These are phyloP conservation scores for Esperia sulphurella DNA, from an alignment of 2,888 invertebrate genomes.

Conservation along the genomic window DNA sequence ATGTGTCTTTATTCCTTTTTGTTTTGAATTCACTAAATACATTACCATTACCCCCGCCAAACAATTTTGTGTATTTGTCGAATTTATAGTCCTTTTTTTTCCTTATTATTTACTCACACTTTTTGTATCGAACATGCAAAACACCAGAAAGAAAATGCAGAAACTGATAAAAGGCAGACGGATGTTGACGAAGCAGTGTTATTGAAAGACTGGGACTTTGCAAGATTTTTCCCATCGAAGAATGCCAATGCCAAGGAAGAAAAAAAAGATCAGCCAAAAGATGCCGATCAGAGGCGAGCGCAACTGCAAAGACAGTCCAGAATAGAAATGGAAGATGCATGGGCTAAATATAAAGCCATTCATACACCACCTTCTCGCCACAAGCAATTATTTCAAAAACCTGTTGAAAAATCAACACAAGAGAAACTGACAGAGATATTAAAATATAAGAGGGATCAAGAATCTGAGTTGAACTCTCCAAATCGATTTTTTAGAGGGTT, in stretches of 20 bases:
- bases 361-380: slow-evolving; percentile 66
- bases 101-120: slow-evolving; percentile 60
- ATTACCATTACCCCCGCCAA: slow-evolving; percentile 60
- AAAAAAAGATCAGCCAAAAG: slow-evolving; percentile 59
- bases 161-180: slow-evolving; percentile 65
- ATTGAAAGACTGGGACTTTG: slow-evolving; percentile 93
- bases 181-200: slow-evolving; percentile 88
- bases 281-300: slow-evolving; percentile 53
- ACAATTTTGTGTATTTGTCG: slow-evolving; percentile 31
- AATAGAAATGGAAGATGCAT: slow-evolving; percentile 69
- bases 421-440: slow-evolving; percentile 71
- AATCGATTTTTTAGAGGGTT: slow-evolving; percentile 88
- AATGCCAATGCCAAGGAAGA: slow-evolving; percentile 50
- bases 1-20: neutral
- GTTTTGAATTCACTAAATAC: neutral
- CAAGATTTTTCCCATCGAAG: slow-evolving; percentile 87
- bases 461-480: slow-evolving; percentile 84
- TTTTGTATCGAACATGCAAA: slow-evolving; percentile 68
- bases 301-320: slow-evolving; percentile 68
- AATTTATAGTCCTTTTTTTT: slow-evolving; percentile 29
- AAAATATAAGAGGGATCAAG: slow-evolving; percentile 84
- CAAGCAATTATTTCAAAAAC: slow-evolving; percentile 57
- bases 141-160: slow-evolving; percentile 64
- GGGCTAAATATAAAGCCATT: slow-evolving; percentile 63
- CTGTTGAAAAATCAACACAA: slow-evolving; percentile 57